Base-by-base conservation (phyloP, 2,113 vertebrate genomes). In the Tychaedon coryphoeus region DNA sequence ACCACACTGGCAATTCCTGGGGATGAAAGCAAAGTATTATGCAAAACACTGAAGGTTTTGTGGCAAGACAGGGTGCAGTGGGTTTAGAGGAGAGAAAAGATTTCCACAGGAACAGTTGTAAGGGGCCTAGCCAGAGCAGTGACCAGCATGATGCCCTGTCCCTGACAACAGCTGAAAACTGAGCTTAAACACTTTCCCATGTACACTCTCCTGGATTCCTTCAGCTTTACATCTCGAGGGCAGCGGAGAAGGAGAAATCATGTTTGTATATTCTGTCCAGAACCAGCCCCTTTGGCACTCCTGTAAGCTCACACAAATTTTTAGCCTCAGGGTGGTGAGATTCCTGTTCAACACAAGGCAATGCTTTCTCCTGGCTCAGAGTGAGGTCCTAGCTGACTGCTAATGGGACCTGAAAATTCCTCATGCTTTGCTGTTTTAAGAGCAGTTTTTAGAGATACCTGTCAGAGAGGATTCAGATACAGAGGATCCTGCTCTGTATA, bases 1-100 rank as follows among this genome's bases (percentile, higher is more conserved):
- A 98, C 82, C 85, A 98, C 98, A 2, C 98, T 98, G 86, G 97
- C 97, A 6, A 98, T 85, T 94, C 98, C 98, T 98, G 93, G 57
- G 86, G 70, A 81, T 74, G 71, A 79, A 95, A 95, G 85, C 81
- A 93, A 82, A 93, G 77, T 3, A 19, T 96, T 92, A 89, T 33
- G 40, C 6, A 69, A 43, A 70, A 26, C 31, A 31, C 0, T 13
- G 48, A 82, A 38, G 22, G 3, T 75, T 69, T 87, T 78, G 17
- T 33, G 58, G 17, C 1, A 5, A 66, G 23, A 60, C 10, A 43
- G 48, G 56, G 38, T 36, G 43, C 2, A 3, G 8, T 36, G 48
- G 10, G 22, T 64, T 91, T 67, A 19, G 7, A 60, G 34, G 14
- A 72, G 14, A 87, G 60, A 34, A 70, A 47, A 51, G 16, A 56